Conservation (phyloP, 1,140 invertebrate species). For the Hesperophylax magnus region DNA sequence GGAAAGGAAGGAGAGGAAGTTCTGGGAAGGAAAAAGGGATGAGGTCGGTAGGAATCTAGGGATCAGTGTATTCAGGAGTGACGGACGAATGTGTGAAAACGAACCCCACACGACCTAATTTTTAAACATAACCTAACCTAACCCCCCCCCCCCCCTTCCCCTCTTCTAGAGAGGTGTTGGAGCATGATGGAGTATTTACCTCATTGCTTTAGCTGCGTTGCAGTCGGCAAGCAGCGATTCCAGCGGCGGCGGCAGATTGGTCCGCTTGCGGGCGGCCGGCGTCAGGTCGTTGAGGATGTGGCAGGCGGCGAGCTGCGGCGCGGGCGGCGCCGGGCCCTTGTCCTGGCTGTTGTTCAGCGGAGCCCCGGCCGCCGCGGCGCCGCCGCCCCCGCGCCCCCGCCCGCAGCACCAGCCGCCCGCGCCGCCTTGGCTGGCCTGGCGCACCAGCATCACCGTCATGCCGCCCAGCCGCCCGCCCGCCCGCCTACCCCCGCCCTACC, state of each 20-base stretch:
- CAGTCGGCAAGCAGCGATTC: slow-evolving; percentile 54
- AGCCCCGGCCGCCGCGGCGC: slow-evolving; percentile 66
- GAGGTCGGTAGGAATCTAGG: no score
- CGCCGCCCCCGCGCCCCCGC: slow-evolving; percentile 68
- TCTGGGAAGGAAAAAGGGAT: no score
- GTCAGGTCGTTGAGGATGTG: slow-evolving; percentile 45
- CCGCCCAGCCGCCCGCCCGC: slow-evolving; percentile 10
- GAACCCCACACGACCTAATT: no score
- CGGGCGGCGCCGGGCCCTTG: slow-evolving; percentile 66
- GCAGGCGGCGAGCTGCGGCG: slow-evolving; percentile 63
- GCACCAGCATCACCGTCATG: slow-evolving; percentile 56
- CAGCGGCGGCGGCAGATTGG: slow-evolving; percentile 60
- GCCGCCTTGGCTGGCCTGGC: slow-evolving; percentile 50
- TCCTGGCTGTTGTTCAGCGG: slow-evolving; percentile 62
- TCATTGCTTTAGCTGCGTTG: slow-evolving; percentile 57
- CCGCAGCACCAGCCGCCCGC: slow-evolving; percentile 60
- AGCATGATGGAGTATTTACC: slow-evolving; percentile 10
- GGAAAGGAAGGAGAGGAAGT: no score
- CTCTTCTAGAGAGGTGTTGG: no score
- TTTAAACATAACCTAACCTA: no score
- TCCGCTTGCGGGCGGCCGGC: slow-evolving; percentile 37
- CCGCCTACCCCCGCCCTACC: slow-evolving; percentile 20
- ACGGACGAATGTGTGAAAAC: no score
- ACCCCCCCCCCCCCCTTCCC: no score
- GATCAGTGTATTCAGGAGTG: no score